Percentiles rank a stretch among this genome's conserved stretches.
These are phyloP conservation scores for Epistrophella euchroma DNA, from an alignment of 2,888 invertebrate genomes.

Conservation along the genomic window DNA sequence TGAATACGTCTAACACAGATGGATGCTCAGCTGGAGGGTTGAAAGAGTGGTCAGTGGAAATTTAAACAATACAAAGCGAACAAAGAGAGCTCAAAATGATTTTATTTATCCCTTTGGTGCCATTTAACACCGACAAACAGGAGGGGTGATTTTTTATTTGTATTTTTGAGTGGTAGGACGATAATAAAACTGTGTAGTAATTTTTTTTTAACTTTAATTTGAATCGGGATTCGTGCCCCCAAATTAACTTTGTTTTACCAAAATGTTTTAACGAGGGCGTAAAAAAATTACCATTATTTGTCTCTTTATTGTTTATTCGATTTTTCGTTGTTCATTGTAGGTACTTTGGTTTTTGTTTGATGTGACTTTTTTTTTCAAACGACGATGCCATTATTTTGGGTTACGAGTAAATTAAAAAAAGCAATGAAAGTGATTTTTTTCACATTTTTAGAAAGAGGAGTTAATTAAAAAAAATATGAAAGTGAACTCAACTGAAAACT, in stretches of 20 bases:
- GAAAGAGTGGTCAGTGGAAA: slow-evolving; percentile 71
- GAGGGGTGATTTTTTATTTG: slow-evolving; percentile 44
- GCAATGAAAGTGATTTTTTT: slow-evolving; percentile 9
- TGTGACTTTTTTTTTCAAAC: slow-evolving; percentile 31
- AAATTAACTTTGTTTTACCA: slow-evolving; percentile 59
- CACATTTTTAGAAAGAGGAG: neutral
- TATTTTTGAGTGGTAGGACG: slow-evolving; percentile 47
- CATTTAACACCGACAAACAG: slow-evolving; percentile 62
- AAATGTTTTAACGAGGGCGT: slow-evolving; percentile 66
- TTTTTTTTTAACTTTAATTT: slow-evolving; percentile 60
- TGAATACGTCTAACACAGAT: slow-evolving; percentile 61
- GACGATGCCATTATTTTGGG: slow-evolving; percentile 28
- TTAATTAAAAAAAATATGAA: slow-evolving; percentile 31
- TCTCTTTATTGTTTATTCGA: slow-evolving; percentile 55
- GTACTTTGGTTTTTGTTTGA: slow-evolving; percentile 27
- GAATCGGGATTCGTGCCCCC: slow-evolving; percentile 63
- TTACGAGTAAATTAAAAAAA: slow-evolving; percentile 38
- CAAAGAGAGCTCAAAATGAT: slow-evolving; percentile 72
- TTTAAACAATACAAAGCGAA: slow-evolving; percentile 68
- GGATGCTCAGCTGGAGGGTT: slow-evolving; percentile 65
- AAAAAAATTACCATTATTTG: slow-evolving; percentile 68
- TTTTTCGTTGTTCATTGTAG: slow-evolving; percentile 45
- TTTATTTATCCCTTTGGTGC: slow-evolving; percentile 75
- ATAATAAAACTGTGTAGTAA: slow-evolving; percentile 55
- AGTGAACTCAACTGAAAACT: slow-evolving; percentile 10